These are phyloP conservation scores for Pelodytes ibericus DNA, from an alignment of 2,797 vertebrate genomes.

Conservation along the genomic window DNA sequence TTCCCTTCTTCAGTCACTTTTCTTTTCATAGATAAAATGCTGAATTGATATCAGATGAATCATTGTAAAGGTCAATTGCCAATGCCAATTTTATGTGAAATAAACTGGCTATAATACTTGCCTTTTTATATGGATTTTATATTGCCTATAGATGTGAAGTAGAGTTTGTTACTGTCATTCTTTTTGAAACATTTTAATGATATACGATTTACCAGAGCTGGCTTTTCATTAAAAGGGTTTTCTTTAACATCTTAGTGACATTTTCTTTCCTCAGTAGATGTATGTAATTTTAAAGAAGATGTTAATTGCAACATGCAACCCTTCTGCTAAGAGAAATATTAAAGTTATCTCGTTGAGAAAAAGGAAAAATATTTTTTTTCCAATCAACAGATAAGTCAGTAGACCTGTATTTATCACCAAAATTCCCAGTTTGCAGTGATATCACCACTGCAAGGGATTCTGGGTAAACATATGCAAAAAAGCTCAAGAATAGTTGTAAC, in stretches of 20 bases:
- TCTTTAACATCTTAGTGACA: not conserved
- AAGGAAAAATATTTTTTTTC: no score
- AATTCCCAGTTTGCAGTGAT: no score
- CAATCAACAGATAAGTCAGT: no score
- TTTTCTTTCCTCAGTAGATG: no score
- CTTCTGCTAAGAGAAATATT: no score
- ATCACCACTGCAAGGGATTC: no score
- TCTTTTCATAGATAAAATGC: not conserved
- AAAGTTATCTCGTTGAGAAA: no score
- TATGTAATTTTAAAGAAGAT: no score
- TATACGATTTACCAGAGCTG: not conserved
- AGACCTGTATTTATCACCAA: no score
- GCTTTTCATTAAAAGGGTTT: conserved; percentile 1
- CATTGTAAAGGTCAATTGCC: conserved; percentile 33
- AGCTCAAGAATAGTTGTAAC: no score
- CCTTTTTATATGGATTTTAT: conserved; percentile 20
- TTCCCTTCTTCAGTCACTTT: conserved; percentile 1
- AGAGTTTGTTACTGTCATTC: conserved; percentile 7
- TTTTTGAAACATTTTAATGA: not conserved
- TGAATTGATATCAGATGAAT: conserved; percentile 4
- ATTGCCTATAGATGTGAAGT: conserved; percentile 15
- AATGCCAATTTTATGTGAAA: conserved; percentile 16
- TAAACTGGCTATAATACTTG: conserved; percentile 1
- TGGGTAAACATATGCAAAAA: no score
- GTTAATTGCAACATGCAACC: no score